phyloP scores from a whole-genome alignment of 2,113 vertebrate species.

The Merops nubicus region DNA sequence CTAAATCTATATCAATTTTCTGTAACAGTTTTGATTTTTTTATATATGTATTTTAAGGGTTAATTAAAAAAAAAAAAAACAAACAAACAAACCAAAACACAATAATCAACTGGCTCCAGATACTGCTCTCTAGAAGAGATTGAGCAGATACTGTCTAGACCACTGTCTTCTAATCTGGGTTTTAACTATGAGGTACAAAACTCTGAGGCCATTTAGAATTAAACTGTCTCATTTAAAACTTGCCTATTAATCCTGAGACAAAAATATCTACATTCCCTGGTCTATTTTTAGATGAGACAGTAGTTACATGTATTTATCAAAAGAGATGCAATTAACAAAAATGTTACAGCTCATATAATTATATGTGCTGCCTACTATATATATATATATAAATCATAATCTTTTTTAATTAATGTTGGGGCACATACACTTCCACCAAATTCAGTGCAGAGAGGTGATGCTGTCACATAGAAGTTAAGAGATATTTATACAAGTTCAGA shows the following conservation, averaged over 20 bases:
- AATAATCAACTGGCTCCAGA: not conserved
- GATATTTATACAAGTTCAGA: not conserved
- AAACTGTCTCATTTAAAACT: not conserved
- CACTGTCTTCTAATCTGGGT: not conserved
- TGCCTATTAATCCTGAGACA: constrained; percentile 10
- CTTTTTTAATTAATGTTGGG: not conserved
- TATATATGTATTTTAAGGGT: not conserved
- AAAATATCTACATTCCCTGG: not conserved
- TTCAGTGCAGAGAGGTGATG: not conserved
- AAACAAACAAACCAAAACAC: too few relatives aligned
- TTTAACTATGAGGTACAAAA: not conserved
- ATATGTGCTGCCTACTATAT: not conserved
- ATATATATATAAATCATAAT: not conserved
- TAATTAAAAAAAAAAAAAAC: not conserved
- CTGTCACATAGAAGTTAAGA: not conserved
- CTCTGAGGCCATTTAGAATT: not conserved
- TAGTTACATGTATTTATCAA: not conserved
- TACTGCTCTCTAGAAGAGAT: not conserved
- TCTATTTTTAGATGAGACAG: constrained; percentile 16
- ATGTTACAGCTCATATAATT: not conserved
- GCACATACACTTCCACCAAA: not conserved
- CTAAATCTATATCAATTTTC: not conserved
- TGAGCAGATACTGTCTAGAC: not conserved
- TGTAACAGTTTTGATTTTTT: not conserved
- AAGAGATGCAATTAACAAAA: constrained; percentile 27